Conservation (phyloP, 2,888 invertebrate genomes). For the Trissonchulus sp. region DNA sequence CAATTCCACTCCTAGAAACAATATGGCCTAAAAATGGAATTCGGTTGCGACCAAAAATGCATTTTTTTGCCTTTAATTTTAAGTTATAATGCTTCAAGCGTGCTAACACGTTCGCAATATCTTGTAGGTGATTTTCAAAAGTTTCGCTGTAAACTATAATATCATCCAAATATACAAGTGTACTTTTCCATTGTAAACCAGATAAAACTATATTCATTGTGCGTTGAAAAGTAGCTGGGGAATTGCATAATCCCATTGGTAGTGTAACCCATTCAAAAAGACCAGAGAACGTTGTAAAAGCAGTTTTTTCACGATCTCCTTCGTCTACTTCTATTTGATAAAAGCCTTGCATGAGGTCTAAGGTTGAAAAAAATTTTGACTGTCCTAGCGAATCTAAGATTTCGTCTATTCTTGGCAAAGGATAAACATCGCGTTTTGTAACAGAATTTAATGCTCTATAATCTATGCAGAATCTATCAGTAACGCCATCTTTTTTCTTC, state of each 20-base stretch:
- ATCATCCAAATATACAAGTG: slow-evolving; percentile 24
- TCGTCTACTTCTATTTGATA: slow-evolving; percentile 29
- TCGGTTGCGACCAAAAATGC: background rate
- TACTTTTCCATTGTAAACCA: background rate
- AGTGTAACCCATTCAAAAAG: slow-evolving; percentile 34
- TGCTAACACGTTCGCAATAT: background rate
- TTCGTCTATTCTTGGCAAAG: slow-evolving; percentile 17
- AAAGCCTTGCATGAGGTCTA: slow-evolving; percentile 27
- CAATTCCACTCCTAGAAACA: background rate
- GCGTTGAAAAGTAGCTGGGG: slow-evolving; percentile 36
- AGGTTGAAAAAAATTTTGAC: slow-evolving; percentile 20
- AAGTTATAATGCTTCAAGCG: background rate
- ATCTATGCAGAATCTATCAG: background rate
- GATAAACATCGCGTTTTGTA: slow-evolving; percentile 23
- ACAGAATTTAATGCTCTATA: slow-evolving; percentile 1
- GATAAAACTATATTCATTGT: slow-evolving; percentile 19
- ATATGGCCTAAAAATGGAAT: background rate
- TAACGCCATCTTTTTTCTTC: slow-evolving; percentile 14
- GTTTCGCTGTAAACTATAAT: background rate
- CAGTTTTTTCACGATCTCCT: slow-evolving; percentile 34
- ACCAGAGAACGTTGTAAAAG: slow-evolving; percentile 33
- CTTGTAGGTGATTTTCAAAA: background rate
- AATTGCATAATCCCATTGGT: slow-evolving; percentile 29
- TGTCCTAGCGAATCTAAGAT: slow-evolving; percentile 3
- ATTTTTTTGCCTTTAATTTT: slow-evolving; percentile 20